Conservation (phyloP, 2,888 invertebrate species). For the Steinernema scapterisci region DNA sequence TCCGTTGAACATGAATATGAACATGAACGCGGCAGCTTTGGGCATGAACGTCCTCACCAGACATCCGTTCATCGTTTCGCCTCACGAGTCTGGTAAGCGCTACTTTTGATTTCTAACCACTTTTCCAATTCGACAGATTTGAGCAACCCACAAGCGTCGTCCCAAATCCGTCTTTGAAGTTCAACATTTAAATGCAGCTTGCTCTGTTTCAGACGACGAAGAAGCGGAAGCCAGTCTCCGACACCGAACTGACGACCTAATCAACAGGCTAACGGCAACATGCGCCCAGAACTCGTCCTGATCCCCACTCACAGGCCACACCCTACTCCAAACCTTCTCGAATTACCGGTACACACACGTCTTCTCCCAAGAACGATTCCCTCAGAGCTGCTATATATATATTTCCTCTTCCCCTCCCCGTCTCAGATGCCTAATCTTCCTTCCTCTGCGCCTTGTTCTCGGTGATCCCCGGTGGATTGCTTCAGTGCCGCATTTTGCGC, state of each 20-base stretch:
- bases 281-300: conserved; percentile 27
- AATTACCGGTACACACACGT: not conserved
- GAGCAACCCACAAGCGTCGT: too few relatives aligned
- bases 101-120: not conserved
- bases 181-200: not conserved
- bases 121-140: too few relatives aligned
- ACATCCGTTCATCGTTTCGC: not conserved
- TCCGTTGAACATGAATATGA: not conserved
- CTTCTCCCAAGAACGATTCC: conserved; percentile 13
- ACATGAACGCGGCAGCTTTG: too few relatives aligned
- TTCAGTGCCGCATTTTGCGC: conserved; percentile 3
- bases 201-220: not conserved
- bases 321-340: not conserved
- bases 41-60: too few relatives aligned
- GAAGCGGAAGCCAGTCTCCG: conserved; percentile 7
- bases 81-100: not conserved
- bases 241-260: conserved; percentile 6
- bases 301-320: too few relatives aligned
- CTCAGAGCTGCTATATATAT: not conserved
- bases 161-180: not conserved
- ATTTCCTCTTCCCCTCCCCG: not conserved
- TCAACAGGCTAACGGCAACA: conserved; percentile 6
- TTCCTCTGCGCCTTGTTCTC: not conserved
- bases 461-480: conserved; percentile 28
- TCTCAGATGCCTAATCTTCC: not conserved